phyloP scores from a whole-genome alignment of 2,888 invertebrate genomes.

The Physocephala rufipes region DNA sequence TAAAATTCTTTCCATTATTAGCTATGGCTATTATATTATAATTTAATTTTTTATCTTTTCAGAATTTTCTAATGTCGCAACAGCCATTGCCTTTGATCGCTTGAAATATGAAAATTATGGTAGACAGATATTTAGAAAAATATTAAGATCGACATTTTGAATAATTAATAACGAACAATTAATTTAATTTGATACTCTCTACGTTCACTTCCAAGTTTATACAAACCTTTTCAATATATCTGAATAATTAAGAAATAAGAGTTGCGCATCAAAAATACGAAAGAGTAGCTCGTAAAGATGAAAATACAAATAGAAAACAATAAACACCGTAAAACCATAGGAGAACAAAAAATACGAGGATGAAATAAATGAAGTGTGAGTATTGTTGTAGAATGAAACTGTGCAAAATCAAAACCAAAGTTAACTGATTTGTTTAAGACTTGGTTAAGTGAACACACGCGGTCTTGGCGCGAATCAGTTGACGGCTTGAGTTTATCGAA shows the following conservation, averaged over 20 bases:
- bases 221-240: too few species aligned
- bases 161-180: background rate
- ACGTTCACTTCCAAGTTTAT: background rate
- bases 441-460: slow-evolving; percentile 21
- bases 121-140: background rate
- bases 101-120: too few species aligned
- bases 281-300: background rate
- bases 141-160: background rate
- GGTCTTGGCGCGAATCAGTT: slow-evolving; percentile 15
- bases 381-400: too few species aligned
- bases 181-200: background rate
- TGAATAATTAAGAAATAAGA: background rate
- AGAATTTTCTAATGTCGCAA: too few species aligned
- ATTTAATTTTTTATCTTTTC: too few species aligned
- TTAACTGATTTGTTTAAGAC: slow-evolving; percentile 31
- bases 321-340: background rate
- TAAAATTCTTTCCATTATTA: too few species aligned
- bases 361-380: background rate
- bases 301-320: background rate
- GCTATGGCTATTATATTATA: too few species aligned
- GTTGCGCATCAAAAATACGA: background rate
- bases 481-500: slow-evolving; percentile 4
- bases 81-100: too few species aligned
- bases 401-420: background rate
- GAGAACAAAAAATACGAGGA: background rate